Percentiles rank a stretch among this genome's conserved stretches.
Conservation (phyloP, 2,888 invertebrate species). For the Aphodius sticticus region DNA sequence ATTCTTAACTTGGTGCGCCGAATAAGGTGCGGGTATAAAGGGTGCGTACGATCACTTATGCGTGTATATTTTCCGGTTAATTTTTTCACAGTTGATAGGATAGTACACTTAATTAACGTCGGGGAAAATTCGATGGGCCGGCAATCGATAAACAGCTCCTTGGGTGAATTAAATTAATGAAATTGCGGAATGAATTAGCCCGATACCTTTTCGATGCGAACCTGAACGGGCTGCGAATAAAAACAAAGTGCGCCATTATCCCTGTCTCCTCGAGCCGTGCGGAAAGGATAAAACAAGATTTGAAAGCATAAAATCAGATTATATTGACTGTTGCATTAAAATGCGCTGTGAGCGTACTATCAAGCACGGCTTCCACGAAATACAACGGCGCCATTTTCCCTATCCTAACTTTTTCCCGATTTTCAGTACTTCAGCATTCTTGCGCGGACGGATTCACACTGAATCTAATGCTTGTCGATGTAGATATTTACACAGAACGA, state of each 20-base stretch:
- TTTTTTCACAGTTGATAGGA: not conserved
- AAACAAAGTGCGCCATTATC: not conserved
- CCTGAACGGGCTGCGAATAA: not conserved
- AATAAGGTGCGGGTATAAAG: not conserved
- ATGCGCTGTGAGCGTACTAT: not conserved
- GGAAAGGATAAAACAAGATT: constrained; percentile 4
- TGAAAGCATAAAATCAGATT: constrained; percentile 4
- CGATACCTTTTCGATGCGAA: constrained; percentile 6
- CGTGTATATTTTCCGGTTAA: not conserved
- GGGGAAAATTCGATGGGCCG: not conserved
- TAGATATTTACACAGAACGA: not conserved
- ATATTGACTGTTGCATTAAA: constrained; percentile 4
- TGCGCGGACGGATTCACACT: not conserved
- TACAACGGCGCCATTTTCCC: not conserved
- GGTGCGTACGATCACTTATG: not conserved
- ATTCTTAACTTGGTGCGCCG: too few relatives aligned
- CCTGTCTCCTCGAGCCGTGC: not conserved
- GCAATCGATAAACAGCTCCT: constrained; percentile 21
- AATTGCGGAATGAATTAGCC: constrained; percentile 21
- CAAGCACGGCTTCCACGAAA: not conserved
- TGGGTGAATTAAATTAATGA: constrained; percentile 14
- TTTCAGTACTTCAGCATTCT: not conserved
- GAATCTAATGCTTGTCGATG: not conserved
- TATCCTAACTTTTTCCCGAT: not conserved
- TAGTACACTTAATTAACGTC: not conserved